Evolutionary conservation across 2,113 vertebrate genomes (phyloP), one percentile per base, ranked within the genome.

Genomic region (Brachionichthys hirsutus): DNA sequence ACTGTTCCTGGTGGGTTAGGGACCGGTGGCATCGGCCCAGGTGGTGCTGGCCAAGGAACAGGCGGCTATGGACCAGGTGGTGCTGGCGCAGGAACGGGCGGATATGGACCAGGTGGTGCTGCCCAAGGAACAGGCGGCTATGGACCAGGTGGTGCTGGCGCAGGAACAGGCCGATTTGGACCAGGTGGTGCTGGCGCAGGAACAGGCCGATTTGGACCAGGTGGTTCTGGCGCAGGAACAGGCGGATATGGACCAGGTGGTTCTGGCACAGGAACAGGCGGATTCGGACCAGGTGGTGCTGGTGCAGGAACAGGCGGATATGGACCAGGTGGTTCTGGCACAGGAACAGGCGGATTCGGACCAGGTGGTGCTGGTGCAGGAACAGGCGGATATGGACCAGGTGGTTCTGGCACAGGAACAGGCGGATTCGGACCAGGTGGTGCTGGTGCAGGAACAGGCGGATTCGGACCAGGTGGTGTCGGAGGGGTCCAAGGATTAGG

Each of bases 341-440:
- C 22, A 0, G 75, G 63, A 17, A 4, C 57, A 0, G 72, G 75
- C 2, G 70, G 78, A 0, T 54, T 48, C 0, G 48, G 77, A 30
- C 55, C 71, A 0, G 80, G 77, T 0, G 81, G 79, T 0, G 54
- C 1, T 30, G 79, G 67, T 0, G 49, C 61, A 0, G 75, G 80
- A 34, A 4, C 59, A 1, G 48, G 48, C 13, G 47, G 47, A 7
- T 49, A 24, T 49, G 47, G 40, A 42, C 40, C 40, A 3, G 40
- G 40, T 42, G 40, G 40, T 42, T 3, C 40, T 42, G 40, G 40
- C 13, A 42, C 14, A 40, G 54, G 68, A 0, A 19, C 34, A 11
- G 71, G 75, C 4, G 62, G 77, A 0, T 71, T 46, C 4, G 71
- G 80, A 30, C 64, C 70, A 24, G 73, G 61, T 2, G 70, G 70